Base-by-base conservation (phyloP, 2,888 invertebrate genomes). In the Ophion ventricosus region DNA sequence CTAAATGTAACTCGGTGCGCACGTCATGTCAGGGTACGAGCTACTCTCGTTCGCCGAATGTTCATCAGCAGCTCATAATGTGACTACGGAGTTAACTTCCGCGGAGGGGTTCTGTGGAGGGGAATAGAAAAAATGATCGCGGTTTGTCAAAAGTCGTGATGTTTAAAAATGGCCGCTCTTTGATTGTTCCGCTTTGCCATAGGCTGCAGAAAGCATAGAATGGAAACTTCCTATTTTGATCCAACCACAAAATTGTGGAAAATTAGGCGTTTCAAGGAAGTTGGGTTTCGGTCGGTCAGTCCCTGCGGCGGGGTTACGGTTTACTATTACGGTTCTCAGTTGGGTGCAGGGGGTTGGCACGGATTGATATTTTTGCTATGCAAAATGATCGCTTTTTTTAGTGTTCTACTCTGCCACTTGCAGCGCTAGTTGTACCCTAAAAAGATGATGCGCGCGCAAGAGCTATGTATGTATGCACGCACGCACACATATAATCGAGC, bases 151-250 rank as follows among this genome's bases (percentile, higher is more conserved):
- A 79, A 83, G 83, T 57, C 26, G 26, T n/a, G 80, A 59, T 56
- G 77, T 83, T 83, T 75, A 79, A 83, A 79, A 83, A 85, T 83
- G 83, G 83, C 75, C 76, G 79, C 69, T 76, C 66, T 75, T 56
- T 54, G 23, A 20, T 70, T 56, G 56, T 57, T 20, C 1, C 11
- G 74, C 59, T 67, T 64, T 23, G 26, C 23, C 57, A 5, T 20
- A 11, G 3, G 8, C 56, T 70, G 11, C 54, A 49, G 23, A 25
- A n/a, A 11, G 7, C 0, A 10, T 43, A 43, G 35, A 20, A 40
- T 43, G 11, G 20, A 23, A 66, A 66, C 35, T 66, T 66, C 17
- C 49, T 17, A 49, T 17, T 49, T 7, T 49, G 17, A n/a, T 14
- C 11, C 7, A 11, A 35, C 43, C 5, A 29, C 23, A 8, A 10